Evolutionary conservation across 2,888 invertebrate genomes (phyloP).

Genomic region (Aproaerema taeniolella): DNA sequence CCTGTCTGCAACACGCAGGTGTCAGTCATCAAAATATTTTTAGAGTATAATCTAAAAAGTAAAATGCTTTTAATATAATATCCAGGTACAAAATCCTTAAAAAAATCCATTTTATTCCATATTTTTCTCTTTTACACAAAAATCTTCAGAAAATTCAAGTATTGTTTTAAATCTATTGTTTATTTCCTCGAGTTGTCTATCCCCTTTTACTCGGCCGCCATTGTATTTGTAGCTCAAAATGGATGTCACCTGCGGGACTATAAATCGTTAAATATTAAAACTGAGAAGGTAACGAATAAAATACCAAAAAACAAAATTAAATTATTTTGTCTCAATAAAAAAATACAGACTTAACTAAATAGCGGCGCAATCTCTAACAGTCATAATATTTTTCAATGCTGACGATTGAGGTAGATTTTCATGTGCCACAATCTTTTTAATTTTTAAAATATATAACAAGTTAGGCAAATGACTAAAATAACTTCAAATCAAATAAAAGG

Average conservation of each 20-base stretch:
- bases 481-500: too few relatives aligned
- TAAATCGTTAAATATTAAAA: slow-evolving; percentile 69
- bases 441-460: too few relatives aligned
- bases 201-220: slow-evolving; percentile 23
- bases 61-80: not conserved
- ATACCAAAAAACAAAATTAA: too few relatives aligned
- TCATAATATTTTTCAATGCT: too few relatives aligned
- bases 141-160: not conserved
- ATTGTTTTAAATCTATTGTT: not conserved
- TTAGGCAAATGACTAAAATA: too few relatives aligned
- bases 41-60: not conserved
- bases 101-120: not conserved
- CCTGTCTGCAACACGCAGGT: too few relatives aligned
- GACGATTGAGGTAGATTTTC: too few relatives aligned
- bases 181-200: not conserved
- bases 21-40: not conserved
- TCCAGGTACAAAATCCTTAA: not conserved
- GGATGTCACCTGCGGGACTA: slow-evolving; percentile 60
- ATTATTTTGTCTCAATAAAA: too few relatives aligned
- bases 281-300: slow-evolving; percentile 38
- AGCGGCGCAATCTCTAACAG: too few relatives aligned
- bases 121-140: not conserved
- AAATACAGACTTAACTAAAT: too few relatives aligned
- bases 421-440: too few relatives aligned
- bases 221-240: slow-evolving; percentile 51